Percentiles rank a stretch among this genome's conserved stretches.
Evolutionary conservation across 2,888 invertebrate species (phyloP).

Genomic region (Phragmatobia fuliginosa): DNA sequence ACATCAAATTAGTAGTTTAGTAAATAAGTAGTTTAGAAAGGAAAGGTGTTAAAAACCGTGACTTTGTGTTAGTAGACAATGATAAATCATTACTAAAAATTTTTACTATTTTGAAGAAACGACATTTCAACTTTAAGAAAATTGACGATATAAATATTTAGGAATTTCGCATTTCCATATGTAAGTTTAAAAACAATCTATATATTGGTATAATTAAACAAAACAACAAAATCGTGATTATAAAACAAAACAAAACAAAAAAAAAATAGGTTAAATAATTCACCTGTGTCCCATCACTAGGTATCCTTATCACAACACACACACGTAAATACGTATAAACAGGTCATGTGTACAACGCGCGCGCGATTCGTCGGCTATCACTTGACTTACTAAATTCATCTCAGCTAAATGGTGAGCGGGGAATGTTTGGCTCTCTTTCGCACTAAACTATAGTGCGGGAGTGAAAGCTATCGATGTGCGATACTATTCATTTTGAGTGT

Average conservation of each 20-base stretch:
- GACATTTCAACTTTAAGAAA: background rate
- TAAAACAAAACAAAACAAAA: background rate
- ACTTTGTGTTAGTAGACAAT: slow-evolving; percentile 6
- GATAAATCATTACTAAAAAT: slow-evolving; percentile 1
- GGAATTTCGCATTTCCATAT: background rate
- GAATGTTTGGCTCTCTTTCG: slow-evolving; percentile 71
- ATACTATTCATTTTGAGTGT: slow-evolving; percentile 41
- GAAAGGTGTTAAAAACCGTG: background rate
- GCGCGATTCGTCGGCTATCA: slow-evolving; percentile 62
- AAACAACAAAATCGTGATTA: background rate
- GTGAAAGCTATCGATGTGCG: slow-evolving; percentile 32
- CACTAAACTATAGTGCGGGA: slow-evolving; percentile 59
- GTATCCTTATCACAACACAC: slow-evolving; percentile 54
- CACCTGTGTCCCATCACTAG: slow-evolving; percentile 53
- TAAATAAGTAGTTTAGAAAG: no score
- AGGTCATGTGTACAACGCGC: slow-evolving; percentile 61
- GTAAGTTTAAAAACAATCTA: slow-evolving; percentile 27
- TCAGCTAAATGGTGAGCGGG: slow-evolving; percentile 57
- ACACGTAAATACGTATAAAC: slow-evolving; percentile 51
- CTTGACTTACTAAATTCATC: slow-evolving; percentile 74
- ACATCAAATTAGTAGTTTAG: no score
- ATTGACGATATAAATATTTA: slow-evolving; percentile 4
- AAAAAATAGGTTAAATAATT: slow-evolving; percentile 18
- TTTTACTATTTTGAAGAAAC: background rate
- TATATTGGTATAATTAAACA: slow-evolving; percentile 23